Evolutionary conservation across 2,113 vertebrate genomes (phyloP).

Genomic region (Chaetodon trifascialis): DNA sequence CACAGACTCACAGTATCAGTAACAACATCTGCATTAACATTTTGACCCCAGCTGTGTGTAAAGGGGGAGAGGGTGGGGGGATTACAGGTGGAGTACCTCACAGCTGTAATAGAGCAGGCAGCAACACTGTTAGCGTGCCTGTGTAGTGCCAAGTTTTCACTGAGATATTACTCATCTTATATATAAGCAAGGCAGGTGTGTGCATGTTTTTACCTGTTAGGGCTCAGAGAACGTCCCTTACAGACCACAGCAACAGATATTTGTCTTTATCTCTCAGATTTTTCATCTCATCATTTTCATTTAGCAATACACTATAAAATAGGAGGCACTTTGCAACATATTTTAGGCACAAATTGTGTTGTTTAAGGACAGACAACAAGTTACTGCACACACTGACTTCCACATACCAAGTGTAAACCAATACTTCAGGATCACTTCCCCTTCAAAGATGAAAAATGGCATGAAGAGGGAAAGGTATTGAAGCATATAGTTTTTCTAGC

Average conservation of each 20-base stretch:
- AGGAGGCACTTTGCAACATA: neutral
- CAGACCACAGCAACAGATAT: neutral
- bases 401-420: constrained; percentile 60
- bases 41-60: constrained; percentile 34
- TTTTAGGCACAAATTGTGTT: constrained; percentile 5
- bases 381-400: constrained; percentile 1
- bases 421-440: constrained; percentile 51
- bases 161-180: constrained; percentile 44
- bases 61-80: neutral
- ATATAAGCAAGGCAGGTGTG: constrained; percentile 41
- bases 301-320: neutral
- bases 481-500: constrained; percentile 65
- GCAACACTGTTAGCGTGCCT: constrained; percentile 8
- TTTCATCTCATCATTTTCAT: neutral
- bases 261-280: neutral
- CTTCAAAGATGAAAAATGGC: constrained; percentile 66
- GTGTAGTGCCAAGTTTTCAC: constrained; percentile 34
- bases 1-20: constrained; percentile 42
- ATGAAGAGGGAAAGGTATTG: constrained; percentile 42
- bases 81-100: constrained; percentile 37
- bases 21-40: constrained; percentile 55
- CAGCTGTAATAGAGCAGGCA: constrained; percentile 18
- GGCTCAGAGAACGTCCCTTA: neutral
- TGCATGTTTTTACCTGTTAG: constrained; percentile 26
- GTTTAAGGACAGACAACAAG: neutral